Evolutionary conservation across 2,888 invertebrate species (phyloP).

Genomic region (Epinotia brunnichana): DNA sequence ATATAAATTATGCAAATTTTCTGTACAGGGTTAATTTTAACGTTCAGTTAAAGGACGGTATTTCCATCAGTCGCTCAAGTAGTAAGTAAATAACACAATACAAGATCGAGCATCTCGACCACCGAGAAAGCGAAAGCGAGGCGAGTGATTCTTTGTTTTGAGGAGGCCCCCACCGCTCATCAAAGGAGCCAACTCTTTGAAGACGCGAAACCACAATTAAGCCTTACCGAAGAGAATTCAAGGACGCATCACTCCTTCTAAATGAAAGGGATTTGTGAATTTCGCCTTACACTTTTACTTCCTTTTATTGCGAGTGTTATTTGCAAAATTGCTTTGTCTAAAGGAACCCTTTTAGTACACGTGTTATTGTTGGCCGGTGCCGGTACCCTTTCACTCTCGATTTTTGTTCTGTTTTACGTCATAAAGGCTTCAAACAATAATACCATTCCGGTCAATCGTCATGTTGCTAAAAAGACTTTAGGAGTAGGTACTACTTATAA

Average conservation of each 20-base stretch:
- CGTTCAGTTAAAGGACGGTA: background rate
- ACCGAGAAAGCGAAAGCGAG: constrained; percentile 64
- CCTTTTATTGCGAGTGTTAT: constrained; percentile 67
- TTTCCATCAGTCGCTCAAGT: constrained; percentile 7
- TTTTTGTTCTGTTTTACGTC: constrained; percentile 29
- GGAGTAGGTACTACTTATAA: too few species aligned
- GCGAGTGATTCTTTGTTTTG: constrained; percentile 69
- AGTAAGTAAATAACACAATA: constrained; percentile 40
- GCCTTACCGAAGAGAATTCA: constrained; percentile 77
- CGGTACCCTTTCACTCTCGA: constrained; percentile 60
- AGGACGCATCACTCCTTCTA: constrained; percentile 73
- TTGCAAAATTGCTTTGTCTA: constrained; percentile 67
- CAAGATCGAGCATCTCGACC: constrained; percentile 52
- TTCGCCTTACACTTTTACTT: constrained; percentile 72
- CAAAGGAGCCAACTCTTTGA: constrained; percentile 80
- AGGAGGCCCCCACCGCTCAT: constrained; percentile 56
- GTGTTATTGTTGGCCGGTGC: constrained; percentile 52
- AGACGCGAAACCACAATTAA: constrained; percentile 80
- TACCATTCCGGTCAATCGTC: background rate
- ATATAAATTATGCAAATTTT: too few species aligned
- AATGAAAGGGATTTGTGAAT: constrained; percentile 70
- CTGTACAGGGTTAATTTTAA: background rate
- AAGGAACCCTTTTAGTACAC: constrained; percentile 56
- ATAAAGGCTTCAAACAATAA: constrained; percentile 8
- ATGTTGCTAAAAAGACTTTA: background rate